Percentiles rank a stretch among this genome's conserved stretches.
phyloP scores from a whole-genome alignment of 1,140 invertebrate species.

The Diprion similis region DNA sequence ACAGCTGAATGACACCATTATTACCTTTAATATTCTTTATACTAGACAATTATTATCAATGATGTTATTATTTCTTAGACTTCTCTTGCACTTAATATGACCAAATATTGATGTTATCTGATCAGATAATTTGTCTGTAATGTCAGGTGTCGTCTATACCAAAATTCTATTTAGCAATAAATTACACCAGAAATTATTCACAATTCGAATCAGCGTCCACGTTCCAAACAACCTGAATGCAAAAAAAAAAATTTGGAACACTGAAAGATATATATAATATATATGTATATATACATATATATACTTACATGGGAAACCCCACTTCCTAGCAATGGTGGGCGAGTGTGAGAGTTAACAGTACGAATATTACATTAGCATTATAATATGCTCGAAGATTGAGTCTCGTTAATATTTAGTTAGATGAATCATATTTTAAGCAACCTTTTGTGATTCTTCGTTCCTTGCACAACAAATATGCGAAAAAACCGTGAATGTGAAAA shows the following conservation, averaged over 20 bases:
- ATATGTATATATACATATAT: not conserved
- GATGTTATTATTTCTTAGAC: not conserved
- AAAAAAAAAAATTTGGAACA: not conserved
- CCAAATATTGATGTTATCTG: not conserved
- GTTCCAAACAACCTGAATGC: not conserved
- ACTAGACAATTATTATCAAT: not conserved
- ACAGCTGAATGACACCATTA: not conserved
- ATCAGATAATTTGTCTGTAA: not conserved
- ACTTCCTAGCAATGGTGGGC: slow-evolving; percentile 1
- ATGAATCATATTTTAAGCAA: slow-evolving; percentile 4
- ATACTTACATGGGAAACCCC: not conserved
- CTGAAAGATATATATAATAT: not conserved
- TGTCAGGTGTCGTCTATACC: not conserved
- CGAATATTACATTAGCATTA: slow-evolving; percentile 5
- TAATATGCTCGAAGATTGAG: slow-evolving; percentile 2
- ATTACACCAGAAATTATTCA: not conserved
- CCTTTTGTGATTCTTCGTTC: not conserved
- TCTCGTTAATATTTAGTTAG: not conserved
- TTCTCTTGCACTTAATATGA: too few relatives aligned
- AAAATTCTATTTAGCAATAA: not conserved
- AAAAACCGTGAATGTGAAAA: too few relatives aligned
- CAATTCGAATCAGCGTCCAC: not conserved
- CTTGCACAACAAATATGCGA: not conserved
- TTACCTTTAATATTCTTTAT: not conserved
- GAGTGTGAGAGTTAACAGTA: not conserved